phyloP scores from a whole-genome alignment of 2,797 vertebrate species.

The Eutrigla gurnardus region DNA sequence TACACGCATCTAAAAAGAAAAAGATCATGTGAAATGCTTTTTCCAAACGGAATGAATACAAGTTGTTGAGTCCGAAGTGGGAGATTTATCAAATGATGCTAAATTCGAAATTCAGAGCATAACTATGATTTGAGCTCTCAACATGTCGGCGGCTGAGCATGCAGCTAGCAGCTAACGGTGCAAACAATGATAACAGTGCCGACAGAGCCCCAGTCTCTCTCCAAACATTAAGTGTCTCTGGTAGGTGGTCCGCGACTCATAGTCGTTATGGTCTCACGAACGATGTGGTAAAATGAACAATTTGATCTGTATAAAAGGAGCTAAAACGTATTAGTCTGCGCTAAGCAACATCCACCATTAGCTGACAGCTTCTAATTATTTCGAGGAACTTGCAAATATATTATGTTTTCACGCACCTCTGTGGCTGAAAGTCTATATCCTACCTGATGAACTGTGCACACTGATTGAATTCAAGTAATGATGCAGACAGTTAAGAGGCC shows the following conservation, averaged over 20 bases:
- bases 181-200: background rate
- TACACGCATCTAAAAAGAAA: background rate
- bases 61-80: background rate
- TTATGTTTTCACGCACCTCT: constrained; percentile 21
- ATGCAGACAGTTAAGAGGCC: constrained; percentile 55
- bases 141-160: too few species aligned
- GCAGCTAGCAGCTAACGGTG: background rate
- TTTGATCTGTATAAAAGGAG: too few species aligned
- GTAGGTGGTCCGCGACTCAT: too few species aligned
- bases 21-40: background rate
- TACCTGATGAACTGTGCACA: constrained; percentile 64
- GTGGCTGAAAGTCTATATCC: constrained; percentile 58
- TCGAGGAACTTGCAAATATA: constrained; percentile 10
- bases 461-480: constrained; percentile 69
- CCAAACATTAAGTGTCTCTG: too few species aligned
- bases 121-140: too few species aligned
- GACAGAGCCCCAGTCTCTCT: too few species aligned
- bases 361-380: background rate
- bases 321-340: too few species aligned
- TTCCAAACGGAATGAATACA: background rate
- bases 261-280: too few species aligned
- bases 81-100: background rate
- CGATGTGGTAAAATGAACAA: too few species aligned
- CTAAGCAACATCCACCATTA: too few species aligned
- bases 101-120: too few species aligned